Base-by-base conservation (phyloP, 2,888 invertebrate species). In the Brachyptera risi region DNA sequence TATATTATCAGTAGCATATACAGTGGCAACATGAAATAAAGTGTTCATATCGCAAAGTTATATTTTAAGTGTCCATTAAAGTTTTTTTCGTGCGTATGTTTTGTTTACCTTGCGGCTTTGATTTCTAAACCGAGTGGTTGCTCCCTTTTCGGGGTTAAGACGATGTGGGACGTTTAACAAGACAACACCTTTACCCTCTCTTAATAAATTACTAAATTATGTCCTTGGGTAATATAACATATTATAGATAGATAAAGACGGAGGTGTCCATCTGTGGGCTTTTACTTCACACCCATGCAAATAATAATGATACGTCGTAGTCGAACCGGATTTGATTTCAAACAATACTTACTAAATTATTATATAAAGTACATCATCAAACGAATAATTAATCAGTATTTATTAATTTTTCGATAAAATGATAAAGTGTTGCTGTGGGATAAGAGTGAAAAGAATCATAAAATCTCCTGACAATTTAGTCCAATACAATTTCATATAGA, bases 141-240 rank as follows among this genome's bases (percentile, higher is more conserved):
- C 24, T 51, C 50, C 50, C 27, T 51, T 26, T 51, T 51, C 31
- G 50, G 50, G 50, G 50, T n/a, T 51, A 27, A 17, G 27, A 42
- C 21, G n/a, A 26, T 51, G 50, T 51, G 50, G 50, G 50, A 13
- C n/a, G 50, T 26, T n/a, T 7, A 15, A 21, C 35, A 54, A 54
- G 54, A 31, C 54, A 54, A 54, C 54, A 54, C 54, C 54, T 54
- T 31, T 54, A 54, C 54, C 54, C 37, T 54, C 37, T 17, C 35
- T n/a, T n/a, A 35, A 54, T 37, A 35, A 35, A 54, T 54, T 35
- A 54, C 11, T 54, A 54, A 31, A 11, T 37, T 17, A 35, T 37
- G 54, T 54, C 54, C 54, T 54, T 54, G 54, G 54, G 13, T 35
- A 37, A 54, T 35, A 21, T 11, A 21, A n/a, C 7, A 31, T 31